Percentiles rank a stretch among this genome's conserved stretches.
These are phyloP conservation scores for Calephelis perditalis DNA, from an alignment of 2,888 invertebrate species.

Conservation along the genomic window DNA sequence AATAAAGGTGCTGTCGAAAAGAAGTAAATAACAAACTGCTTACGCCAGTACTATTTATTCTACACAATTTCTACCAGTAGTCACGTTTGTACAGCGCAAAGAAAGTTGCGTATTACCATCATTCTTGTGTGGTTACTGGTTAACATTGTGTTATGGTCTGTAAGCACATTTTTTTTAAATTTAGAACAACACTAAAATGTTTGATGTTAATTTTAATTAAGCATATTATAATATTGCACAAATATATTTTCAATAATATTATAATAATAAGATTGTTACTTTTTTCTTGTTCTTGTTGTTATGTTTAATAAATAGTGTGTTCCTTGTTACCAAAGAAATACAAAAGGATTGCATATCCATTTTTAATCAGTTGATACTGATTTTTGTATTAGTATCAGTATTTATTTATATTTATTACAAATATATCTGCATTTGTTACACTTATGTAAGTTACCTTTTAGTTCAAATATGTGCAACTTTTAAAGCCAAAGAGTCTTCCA, in stretches of 20 bases:
- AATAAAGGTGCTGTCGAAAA: too few relatives aligned
- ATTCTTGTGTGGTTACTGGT: too few relatives aligned
- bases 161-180: too few relatives aligned
- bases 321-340: slow-evolving; percentile 76
- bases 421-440: slow-evolving; percentile 61
- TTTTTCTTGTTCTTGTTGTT: slow-evolving; percentile 70
- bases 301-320: slow-evolving; percentile 69
- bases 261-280: slow-evolving; percentile 65
- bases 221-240: slow-evolving; percentile 34
- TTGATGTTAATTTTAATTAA: slow-evolving; percentile 24
- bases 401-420: slow-evolving; percentile 48
- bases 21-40: too few relatives aligned
- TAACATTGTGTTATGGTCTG: too few relatives aligned
- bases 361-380: slow-evolving; percentile 37
- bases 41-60: too few relatives aligned
- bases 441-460: slow-evolving; percentile 66
- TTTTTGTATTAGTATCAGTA: slow-evolving; percentile 54
- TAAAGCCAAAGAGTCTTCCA: slow-evolving; percentile 70
- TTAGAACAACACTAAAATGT: too few relatives aligned
- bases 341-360: slow-evolving; percentile 35
- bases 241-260: slow-evolving; percentile 46
- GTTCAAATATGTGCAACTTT: slow-evolving; percentile 68
- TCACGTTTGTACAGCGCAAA: too few relatives aligned
- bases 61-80: too few relatives aligned
- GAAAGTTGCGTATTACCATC: too few relatives aligned